Percentiles rank a stretch among this genome's conserved stretches.
Conservation (phyloP, 1,140 invertebrate species). For the Meloidogyne hapla region DNA sequence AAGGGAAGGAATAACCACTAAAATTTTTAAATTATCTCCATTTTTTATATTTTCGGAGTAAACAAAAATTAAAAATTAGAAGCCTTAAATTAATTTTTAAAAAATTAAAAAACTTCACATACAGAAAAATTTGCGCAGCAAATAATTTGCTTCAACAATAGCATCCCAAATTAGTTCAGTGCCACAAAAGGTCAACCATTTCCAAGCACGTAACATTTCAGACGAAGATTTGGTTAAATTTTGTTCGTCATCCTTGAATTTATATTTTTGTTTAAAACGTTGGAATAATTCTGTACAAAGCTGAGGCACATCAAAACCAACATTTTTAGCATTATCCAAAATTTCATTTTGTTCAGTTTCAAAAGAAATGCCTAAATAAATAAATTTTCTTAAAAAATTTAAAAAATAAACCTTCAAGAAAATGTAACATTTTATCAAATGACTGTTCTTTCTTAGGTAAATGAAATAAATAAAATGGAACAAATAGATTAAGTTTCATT, state of each 20-base stretch:
- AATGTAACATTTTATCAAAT: conserved; percentile 34
- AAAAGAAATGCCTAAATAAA: conserved; percentile 25
- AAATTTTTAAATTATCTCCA: too few relatives aligned
- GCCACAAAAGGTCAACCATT: conserved; percentile 44
- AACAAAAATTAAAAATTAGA: too few relatives aligned
- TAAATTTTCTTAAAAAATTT: not conserved
- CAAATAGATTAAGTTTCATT: conserved; percentile 31
- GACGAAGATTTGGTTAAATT: conserved; percentile 4
- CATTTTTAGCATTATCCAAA: conserved; percentile 24
- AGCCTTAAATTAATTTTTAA: too few relatives aligned
- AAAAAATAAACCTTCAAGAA: conserved; percentile 37
- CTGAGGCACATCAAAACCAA: conserved; percentile 34
- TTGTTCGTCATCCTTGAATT: conserved; percentile 7
- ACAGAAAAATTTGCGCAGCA: conserved; percentile 47
- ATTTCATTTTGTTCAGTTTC: conserved; percentile 38
- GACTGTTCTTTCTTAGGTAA: conserved; percentile 26
- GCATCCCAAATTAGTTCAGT: conserved; percentile 42
- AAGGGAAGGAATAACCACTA: too few relatives aligned
- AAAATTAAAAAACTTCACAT: conserved; percentile 22
- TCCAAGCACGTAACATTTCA: conserved; percentile 44
- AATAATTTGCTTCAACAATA: conserved; percentile 44
- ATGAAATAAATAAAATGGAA: conserved; percentile 41
- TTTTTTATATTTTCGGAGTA: too few relatives aligned
- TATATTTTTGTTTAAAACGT: conserved; percentile 28
- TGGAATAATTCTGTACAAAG: conserved; percentile 36